Evolutionary conservation across 2,888 invertebrate species (phyloP), one percentile per base, ranked within the genome.

Genomic region (Sarcophaga carnaria): DNA sequence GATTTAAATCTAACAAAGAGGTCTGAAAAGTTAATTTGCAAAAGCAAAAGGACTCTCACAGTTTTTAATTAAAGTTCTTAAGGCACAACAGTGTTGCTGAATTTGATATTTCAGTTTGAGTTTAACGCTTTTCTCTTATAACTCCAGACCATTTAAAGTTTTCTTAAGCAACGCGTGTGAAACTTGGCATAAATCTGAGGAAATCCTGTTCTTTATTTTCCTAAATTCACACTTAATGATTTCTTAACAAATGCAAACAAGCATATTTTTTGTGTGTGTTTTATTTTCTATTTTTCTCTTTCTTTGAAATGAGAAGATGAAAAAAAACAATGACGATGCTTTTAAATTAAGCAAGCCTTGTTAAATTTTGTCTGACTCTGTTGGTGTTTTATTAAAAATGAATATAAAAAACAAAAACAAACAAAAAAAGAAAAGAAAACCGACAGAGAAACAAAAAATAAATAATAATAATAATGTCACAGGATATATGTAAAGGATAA

Each of bases 401-500:
- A 62, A 62, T 62, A 62, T 62, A 8, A 69, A 49, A n/a, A 71
- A 37, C 3, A 27, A 69, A 75, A 11, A 37, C 3, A 27, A 69
- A 75, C 6, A 67, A 82, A 66, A 60, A 67, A 83, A 69, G 2
- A 25, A 45, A 45, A 69, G 70, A 49, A 8, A 72, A 83, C 37
- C 37, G 37, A 37, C 37, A 37, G 8, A 37, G 37, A 37, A 37
- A 37, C 37, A 37, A 37, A 37, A 37, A 37, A 37, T 8, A 37
- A 37, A 37, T 37, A 37, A 37, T 37, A 37, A 78, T 66, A 80
- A 81, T 70, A 81, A 84, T 84, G 84, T 84, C 87, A 87, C 87
- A 87, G 87, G 81, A 84, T 87, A 87, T 87, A 64, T 77, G 60
- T 22, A 83, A 78, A 84, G 80, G 84, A 81, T 80, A 79, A 80